Evolutionary conservation across 2,888 invertebrate genomes (phyloP).

Genomic region (Sisyra terminalis): DNA sequence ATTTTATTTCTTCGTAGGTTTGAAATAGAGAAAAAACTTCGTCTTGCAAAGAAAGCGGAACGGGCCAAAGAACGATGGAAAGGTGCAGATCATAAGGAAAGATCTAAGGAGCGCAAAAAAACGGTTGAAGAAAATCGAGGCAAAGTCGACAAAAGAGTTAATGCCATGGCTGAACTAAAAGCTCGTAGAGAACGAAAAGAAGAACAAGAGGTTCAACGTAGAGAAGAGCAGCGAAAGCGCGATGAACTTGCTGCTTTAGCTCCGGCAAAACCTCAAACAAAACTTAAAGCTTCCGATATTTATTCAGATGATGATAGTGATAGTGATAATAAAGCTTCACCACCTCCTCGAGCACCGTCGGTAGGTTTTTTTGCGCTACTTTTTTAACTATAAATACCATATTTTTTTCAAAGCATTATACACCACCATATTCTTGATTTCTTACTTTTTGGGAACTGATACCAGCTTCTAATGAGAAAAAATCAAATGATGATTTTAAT

Average conservation of each 20-base stretch:
- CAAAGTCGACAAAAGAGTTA: slow-evolving; percentile 67
- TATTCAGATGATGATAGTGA: slow-evolving; percentile 83
- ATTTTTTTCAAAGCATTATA: no score
- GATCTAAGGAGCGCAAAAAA: slow-evolving; percentile 74
- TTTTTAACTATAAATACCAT: neutral
- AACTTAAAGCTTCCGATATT: slow-evolving; percentile 86
- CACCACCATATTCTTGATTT: no score
- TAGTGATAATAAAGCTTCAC: slow-evolving; percentile 26
- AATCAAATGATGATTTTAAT: no score
- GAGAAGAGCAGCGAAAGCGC: slow-evolving; percentile 39
- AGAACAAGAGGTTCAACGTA: slow-evolving; percentile 31
- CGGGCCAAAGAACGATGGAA: slow-evolving; percentile 36
- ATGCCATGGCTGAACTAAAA: slow-evolving; percentile 83
- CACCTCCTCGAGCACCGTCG: slow-evolving; percentile 8
- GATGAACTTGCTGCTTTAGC: slow-evolving; percentile 31
- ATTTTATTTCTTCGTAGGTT: slow-evolving; percentile 35
- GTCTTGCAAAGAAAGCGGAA: slow-evolving; percentile 66
- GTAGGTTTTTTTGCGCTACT: neutral
- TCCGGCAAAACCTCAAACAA: slow-evolving; percentile 42
- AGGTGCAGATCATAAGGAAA: slow-evolving; percentile 51
- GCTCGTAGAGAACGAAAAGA: slow-evolving; percentile 83
- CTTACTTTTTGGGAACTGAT: no score
- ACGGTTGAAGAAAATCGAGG: slow-evolving; percentile 77
- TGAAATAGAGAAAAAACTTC: slow-evolving; percentile 88
- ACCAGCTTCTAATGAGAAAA: no score